phyloP scores from a whole-genome alignment of 2,797 vertebrate genomes.

The Chrosomus eos region DNA sequence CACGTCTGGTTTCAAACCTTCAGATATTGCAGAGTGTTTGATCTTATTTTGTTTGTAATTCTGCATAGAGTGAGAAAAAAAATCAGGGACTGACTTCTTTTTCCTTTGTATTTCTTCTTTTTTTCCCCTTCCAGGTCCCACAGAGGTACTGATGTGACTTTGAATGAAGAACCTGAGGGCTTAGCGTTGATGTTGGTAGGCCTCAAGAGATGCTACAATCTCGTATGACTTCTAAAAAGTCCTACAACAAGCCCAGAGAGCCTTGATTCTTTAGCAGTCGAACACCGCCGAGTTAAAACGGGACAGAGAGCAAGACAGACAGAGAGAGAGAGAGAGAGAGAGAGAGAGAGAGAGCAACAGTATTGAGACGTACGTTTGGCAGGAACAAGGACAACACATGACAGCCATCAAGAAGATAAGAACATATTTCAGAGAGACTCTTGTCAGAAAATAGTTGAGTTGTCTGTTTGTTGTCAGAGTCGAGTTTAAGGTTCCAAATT shows the following conservation, averaged over 20 bases:
- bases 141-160: constrained; percentile 48
- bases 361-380: constrained; percentile 35
- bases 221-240: constrained; percentile 59
- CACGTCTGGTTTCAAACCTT: constrained; percentile 51
- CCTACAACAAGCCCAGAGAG: constrained; percentile 51
- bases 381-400: constrained; percentile 50
- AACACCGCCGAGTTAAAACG: constrained; percentile 38
- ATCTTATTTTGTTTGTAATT: constrained; percentile 61
- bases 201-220: constrained; percentile 46
- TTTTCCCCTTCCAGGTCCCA: constrained; percentile 28
- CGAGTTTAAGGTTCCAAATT: constrained; percentile 21
- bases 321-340: constrained; percentile 33
- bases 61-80: constrained; percentile 47
- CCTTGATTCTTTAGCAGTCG: constrained; percentile 34
- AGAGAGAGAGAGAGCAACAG: constrained; percentile 29
- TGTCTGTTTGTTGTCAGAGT: constrained; percentile 43
- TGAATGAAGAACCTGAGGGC: constrained; percentile 54
- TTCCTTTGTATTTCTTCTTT: constrained; percentile 49
- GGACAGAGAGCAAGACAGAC: constrained; percentile 35
- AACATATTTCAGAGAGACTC: constrained; percentile 44
- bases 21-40: constrained; percentile 58
- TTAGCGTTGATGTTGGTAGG: constrained; percentile 53
- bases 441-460: constrained; percentile 42
- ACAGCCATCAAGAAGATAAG: constrained; percentile 52
- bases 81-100: constrained; percentile 45